Percentiles rank a stretch among this genome's conserved stretches.
Conservation (phyloP, 2,888 invertebrate species). For the Caradrina clavipalpis region DNA sequence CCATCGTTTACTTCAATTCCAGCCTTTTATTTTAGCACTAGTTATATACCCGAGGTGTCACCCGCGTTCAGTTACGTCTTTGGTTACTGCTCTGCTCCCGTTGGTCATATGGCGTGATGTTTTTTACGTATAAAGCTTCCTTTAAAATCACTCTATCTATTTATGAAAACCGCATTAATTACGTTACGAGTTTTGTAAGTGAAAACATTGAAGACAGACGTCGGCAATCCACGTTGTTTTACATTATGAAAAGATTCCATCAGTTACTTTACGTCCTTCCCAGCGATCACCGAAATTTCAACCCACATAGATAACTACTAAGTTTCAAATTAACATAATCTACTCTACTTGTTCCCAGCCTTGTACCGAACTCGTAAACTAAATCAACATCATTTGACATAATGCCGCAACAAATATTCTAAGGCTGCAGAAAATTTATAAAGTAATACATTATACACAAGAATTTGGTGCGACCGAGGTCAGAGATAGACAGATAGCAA, state of each 20-base stretch:
- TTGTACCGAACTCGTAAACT: slow-evolving; percentile 14
- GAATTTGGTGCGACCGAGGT: slow-evolving; percentile 61
- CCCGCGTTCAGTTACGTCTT: no score
- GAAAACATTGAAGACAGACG: no score
- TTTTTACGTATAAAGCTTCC: no score
- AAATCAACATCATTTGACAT: slow-evolving; percentile 49
- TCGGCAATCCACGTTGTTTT: no score
- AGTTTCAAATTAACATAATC: slow-evolving; percentile 5
- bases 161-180: no score
- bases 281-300: not conserved
- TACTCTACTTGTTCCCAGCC: slow-evolving; percentile 14
- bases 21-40: no score
- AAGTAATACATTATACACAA: slow-evolving; percentile 52
- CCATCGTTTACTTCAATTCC: not conserved
- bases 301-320: not conserved
- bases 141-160: no score
- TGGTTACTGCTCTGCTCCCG: no score
- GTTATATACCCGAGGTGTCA: no score
- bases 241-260: not conserved
- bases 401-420: slow-evolving; percentile 42
- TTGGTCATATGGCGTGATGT: no score
- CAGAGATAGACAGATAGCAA: slow-evolving; percentile 61
- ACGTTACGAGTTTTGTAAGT: no score
- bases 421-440: slow-evolving; percentile 35
- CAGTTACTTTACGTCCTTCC: not conserved